phyloP scores from a whole-genome alignment of 2,888 invertebrate species.

The Ptychoptera contaminata region DNA sequence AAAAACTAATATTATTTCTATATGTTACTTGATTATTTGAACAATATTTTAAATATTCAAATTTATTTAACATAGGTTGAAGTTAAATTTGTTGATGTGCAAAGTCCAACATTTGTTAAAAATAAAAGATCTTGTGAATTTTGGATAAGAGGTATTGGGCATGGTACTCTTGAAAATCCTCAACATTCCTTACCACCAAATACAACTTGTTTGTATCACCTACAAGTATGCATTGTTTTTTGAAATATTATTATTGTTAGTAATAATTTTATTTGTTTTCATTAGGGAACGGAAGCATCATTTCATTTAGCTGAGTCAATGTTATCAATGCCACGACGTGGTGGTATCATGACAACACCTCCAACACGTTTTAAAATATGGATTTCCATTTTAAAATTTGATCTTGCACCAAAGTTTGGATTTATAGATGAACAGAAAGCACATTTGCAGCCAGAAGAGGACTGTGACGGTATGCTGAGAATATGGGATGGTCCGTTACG shows the following conservation, averaged over 20 bases:
- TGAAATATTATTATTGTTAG: constrained; percentile 25
- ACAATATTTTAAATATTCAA: constrained; percentile 1
- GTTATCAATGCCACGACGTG: constrained; percentile 34
- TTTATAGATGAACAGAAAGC: constrained; percentile 26
- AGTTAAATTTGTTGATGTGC: constrained; percentile 72
- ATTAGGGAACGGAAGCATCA: constrained; percentile 38
- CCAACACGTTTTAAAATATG: constrained; percentile 62
- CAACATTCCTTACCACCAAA: constrained; percentile 74
- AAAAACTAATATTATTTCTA: constrained; percentile 17
- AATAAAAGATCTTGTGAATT: constrained; percentile 75
- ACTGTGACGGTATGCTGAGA: constrained; percentile 69
- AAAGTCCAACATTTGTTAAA: constrained; percentile 69
- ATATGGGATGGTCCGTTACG: constrained; percentile 76
- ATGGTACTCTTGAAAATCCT: constrained; percentile 69
- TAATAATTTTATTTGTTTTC: constrained; percentile 31
- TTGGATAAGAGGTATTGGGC: constrained; percentile 65
- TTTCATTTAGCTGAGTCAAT: constrained; percentile 22
- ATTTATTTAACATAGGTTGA: constrained; percentile 29
- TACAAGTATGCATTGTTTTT: constrained; percentile 34
- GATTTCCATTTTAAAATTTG: constrained; percentile 76
- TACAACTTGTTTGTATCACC: constrained; percentile 76
- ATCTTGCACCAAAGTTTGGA: constrained; percentile 50
- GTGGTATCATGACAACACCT: constrained; percentile 31
- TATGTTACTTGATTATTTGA: constrained; percentile 3
- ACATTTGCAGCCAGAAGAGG: constrained; percentile 43